Conservation (phyloP, 2,113 vertebrate species). For the Nothocercus nigrocapillus region DNA sequence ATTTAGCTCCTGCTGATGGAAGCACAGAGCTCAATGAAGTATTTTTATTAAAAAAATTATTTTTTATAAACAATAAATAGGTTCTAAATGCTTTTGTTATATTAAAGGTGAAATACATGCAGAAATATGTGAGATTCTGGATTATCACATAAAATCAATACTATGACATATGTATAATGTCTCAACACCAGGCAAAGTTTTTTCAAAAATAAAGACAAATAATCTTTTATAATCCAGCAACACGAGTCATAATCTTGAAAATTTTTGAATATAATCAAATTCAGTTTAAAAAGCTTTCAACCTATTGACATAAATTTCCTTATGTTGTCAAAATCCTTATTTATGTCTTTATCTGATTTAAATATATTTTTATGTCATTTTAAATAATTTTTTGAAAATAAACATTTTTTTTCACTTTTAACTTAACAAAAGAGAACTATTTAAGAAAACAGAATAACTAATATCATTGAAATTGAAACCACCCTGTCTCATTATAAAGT, state of each 20-base stretch:
- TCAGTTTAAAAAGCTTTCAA: not conserved
- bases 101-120: not conserved
- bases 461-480: not conserved
- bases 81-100: not conserved
- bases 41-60: not conserved
- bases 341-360: not conserved
- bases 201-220: not conserved
- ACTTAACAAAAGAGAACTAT: not conserved
- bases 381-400: not conserved
- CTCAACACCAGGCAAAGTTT: not conserved
- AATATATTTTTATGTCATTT: not conserved
- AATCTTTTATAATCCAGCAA: not conserved
- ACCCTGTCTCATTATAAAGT: constrained; percentile 17
- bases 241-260: not conserved
- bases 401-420: not conserved
- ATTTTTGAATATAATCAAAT: not conserved
- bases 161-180: not conserved
- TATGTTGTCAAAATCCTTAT: not conserved
- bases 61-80: not conserved
- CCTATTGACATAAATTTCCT: not conserved
- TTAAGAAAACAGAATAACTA: constrained; percentile 4
- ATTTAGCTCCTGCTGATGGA: not conserved
- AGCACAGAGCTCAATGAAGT: not conserved
- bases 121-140: not conserved
- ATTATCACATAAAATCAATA: not conserved